A percentile compares a stretch with the other conserved stretches of the same genome.
phyloP scores from a whole-genome alignment of 2,888 invertebrate species.

The Blomia tropicalis region DNA sequence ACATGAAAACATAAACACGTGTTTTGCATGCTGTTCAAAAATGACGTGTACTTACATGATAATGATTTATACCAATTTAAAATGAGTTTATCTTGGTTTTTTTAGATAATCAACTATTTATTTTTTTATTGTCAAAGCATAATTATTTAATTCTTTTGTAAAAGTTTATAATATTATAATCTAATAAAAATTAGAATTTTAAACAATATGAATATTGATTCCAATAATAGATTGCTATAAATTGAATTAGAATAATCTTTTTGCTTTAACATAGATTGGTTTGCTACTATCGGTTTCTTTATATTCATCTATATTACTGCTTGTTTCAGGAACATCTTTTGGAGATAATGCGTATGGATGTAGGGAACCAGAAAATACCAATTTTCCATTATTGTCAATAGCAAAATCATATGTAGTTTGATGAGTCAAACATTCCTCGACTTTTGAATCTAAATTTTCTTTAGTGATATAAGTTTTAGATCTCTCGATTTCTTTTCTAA shows the following conservation, averaged over 20 bases:
- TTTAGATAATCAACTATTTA: not conserved
- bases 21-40: not conserved
- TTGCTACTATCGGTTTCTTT: slow-evolving; percentile 1
- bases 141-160: not conserved
- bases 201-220: slow-evolving; percentile 7
- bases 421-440: slow-evolving; percentile 21
- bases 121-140: no score
- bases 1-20: not conserved
- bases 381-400: slow-evolving; percentile 20
- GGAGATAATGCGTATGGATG: slow-evolving; percentile 26
- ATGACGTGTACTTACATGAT: not conserved
- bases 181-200: not conserved
- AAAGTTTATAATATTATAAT: not conserved
- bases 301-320: slow-evolving; percentile 17
- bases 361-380: slow-evolving; percentile 13
- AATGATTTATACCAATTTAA: not conserved
- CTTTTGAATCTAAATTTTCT: slow-evolving; percentile 18
- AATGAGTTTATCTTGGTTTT: not conserved
- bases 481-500: slow-evolving; percentile 20
- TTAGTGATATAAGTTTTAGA: slow-evolving; percentile 23
- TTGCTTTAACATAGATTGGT: not conserved
- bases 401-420: slow-evolving; percentile 24
- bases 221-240: no score
- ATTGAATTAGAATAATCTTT: slow-evolving; percentile 17
- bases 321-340: slow-evolving; percentile 20